Evolutionary conservation across 2,113 vertebrate species (phyloP).

Genomic region (Centropristis striata): DNA sequence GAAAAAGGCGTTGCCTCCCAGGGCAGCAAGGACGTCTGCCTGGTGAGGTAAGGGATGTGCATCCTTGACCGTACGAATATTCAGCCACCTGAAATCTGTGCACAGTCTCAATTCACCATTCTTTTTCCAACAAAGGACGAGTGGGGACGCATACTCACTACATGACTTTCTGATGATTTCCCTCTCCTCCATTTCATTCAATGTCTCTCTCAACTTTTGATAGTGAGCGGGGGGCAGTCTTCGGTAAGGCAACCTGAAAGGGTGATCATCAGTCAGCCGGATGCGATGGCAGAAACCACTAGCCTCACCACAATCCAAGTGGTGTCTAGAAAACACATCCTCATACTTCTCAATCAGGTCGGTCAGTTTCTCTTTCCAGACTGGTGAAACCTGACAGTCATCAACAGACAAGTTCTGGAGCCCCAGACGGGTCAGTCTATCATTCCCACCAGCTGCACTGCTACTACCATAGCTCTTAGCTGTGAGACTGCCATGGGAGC

Average conservation of each 20-base stretch:
- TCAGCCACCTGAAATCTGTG: background rate
- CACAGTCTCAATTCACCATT: background rate
- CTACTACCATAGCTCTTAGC: background rate
- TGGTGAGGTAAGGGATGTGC: background rate
- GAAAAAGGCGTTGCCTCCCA: background rate
- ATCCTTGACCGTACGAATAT: background rate
- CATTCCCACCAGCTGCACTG: background rate
- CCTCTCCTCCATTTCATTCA: slow-evolving; percentile 38
- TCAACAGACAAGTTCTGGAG: background rate
- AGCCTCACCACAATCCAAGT: background rate
- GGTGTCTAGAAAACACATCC: background rate
- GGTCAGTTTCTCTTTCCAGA: slow-evolving; percentile 4
- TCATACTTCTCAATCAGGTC: background rate
- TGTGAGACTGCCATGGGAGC: background rate
- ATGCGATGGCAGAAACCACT: slow-evolving; percentile 1
- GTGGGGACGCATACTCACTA: slow-evolving; percentile 24
- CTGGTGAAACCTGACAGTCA: background rate
- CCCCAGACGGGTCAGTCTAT: background rate
- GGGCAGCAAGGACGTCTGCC: background rate
- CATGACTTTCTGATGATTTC: slow-evolving; percentile 31
- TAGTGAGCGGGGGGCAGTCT: background rate
- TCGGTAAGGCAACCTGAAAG: background rate
- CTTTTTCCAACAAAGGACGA: slow-evolving; percentile 8
- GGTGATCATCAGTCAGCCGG: background rate
- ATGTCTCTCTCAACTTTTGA: background rate